phyloP scores from a whole-genome alignment of 2,797 vertebrate species.

The Enteromius treurensis region DNA sequence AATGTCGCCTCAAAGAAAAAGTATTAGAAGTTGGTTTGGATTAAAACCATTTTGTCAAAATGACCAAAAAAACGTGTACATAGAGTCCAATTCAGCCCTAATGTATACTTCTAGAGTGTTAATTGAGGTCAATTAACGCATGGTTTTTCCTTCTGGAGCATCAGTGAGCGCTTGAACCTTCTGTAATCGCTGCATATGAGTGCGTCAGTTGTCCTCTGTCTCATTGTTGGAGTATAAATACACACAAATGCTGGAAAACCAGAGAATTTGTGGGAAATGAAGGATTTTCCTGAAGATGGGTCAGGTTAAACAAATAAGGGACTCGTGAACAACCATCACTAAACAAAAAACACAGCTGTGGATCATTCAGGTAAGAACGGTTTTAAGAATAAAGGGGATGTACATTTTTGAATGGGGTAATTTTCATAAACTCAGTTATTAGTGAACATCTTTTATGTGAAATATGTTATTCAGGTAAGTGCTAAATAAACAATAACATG shows the following conservation, averaged over 20 bases:
- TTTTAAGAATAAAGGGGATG: neutral
- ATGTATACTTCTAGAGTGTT: neutral
- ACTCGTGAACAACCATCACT: no score
- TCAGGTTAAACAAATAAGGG: neutral
- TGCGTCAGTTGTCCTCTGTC: neutral
- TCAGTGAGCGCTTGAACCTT: neutral
- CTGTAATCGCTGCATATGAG: neutral
- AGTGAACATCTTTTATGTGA: neutral
- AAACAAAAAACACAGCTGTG: no score
- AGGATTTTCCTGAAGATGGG: no score
- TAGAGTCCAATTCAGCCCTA: neutral
- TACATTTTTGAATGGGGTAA: neutral
- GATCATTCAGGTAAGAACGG: neutral
- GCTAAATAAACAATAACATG: no score
- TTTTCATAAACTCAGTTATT: neutral
- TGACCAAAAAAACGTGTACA: neutral
- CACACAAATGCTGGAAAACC: neutral
- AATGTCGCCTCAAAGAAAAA: neutral
- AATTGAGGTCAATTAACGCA: neutral
- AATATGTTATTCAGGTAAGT: neutral
- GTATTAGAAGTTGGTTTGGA: neutral
- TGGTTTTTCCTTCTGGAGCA: neutral
- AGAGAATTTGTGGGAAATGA: neutral
- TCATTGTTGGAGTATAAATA: no score
- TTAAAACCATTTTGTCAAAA: constrained; percentile 3